Evolutionary conservation across 2,888 invertebrate genomes (phyloP), one percentile per base, ranked within the genome.

Genomic region (Ormyrus labotus): DNA sequence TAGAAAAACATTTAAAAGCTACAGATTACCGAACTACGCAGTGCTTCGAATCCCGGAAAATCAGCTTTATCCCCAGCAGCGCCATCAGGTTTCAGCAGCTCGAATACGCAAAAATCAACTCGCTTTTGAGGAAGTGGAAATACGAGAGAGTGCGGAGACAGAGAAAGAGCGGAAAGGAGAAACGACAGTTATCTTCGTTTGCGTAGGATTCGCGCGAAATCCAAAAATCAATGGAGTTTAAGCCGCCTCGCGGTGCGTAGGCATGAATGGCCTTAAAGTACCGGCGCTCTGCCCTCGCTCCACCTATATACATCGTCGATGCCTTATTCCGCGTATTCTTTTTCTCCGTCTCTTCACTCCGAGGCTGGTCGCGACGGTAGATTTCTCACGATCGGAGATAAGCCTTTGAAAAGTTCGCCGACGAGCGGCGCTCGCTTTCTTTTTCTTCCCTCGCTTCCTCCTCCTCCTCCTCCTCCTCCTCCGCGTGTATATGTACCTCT

Each of bases 141-240:
- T 13, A 60, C 48, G 50, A 48, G 34, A n/a, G 11, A 48, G 34
- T 5, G 11, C 11, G 47, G 45, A 34, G 11, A 45, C 5, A 19
- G 19, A 51, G 47, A 19, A 19, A 3, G 34, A 34, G 34, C 34
- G 34, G 34, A 34, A n/a, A 7, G 34, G 50, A 13, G 55, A 45
- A 48, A 77, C 8, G 53, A 6, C 13, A 61, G 69, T 61, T 10
- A 55, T 5, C 55, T 19, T n/a, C 10, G 63, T 51, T 34, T 57
- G 72, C 72, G 69, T 69, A 55, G 79, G 79, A 74, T 64, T 63
- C 34, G 71, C 71, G 51, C 72, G 72, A 78, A 78, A 78, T 72
- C 78, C 67, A 11, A 72, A 78, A 78, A 78, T 72, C 78, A 60
- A 72, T 72, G 65, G 55, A 45, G 45, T 63, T 72, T 11, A 72